Evolutionary conservation across 2,113 vertebrate species (phyloP).

Genomic region (Ciconia stormi): DNA sequence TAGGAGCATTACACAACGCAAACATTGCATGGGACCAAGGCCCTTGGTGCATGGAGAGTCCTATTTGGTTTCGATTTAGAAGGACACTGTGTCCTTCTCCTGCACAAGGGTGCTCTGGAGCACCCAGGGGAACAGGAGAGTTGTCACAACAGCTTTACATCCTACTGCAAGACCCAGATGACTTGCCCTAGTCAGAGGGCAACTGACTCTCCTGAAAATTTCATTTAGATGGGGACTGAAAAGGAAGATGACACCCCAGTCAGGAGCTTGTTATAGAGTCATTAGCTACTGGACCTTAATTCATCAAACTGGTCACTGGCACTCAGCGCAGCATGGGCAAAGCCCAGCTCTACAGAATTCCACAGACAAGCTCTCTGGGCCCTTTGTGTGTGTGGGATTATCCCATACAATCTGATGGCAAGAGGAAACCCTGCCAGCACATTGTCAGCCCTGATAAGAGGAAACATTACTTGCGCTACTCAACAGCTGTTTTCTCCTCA

Average conservation of each 20-base stretch:
- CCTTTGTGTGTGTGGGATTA: not conserved
- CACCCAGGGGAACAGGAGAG: not conserved
- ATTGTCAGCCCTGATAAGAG: slow-evolving; percentile 39
- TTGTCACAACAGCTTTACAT: not conserved
- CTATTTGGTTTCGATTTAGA: not conserved
- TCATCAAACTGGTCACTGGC: not conserved
- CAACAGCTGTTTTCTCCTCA: not conserved
- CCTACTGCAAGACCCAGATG: not conserved
- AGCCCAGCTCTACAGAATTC: not conserved
- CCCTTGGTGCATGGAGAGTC: not conserved
- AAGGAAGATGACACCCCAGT: not conserved
- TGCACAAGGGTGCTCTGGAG: not conserved
- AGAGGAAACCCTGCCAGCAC: slow-evolving; percentile 47
- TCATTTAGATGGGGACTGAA: not conserved
- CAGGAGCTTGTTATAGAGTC: not conserved
- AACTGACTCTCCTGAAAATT: not conserved
- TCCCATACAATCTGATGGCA: not conserved
- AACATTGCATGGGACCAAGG: not conserved
- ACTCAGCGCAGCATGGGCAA: not conserved
- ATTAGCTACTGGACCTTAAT: not conserved
- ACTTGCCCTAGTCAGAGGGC: not conserved
- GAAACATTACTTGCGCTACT: not conserved
- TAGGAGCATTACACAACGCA: not conserved
- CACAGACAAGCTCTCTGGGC: not conserved
- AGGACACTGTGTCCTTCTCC: not conserved